Evolutionary conservation across 2,888 invertebrate genomes (phyloP).

Genomic region (Dusona sp.): DNA sequence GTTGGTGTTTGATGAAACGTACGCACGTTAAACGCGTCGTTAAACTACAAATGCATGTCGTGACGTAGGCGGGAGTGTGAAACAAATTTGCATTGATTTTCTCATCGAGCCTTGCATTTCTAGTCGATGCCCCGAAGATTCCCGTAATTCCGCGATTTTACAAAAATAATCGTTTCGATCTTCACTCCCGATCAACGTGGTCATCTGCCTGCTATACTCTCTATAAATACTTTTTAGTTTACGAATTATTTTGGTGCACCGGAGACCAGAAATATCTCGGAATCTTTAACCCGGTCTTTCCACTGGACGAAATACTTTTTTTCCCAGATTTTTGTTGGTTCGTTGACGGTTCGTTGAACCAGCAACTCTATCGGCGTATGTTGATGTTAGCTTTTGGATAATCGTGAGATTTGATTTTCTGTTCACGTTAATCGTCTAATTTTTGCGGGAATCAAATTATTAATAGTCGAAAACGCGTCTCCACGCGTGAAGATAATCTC

Average conservation of each 20-base stretch:
- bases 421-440: neutral
- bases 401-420: neutral
- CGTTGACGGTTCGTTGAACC: constrained; percentile 45
- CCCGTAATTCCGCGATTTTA: constrained; percentile 61
- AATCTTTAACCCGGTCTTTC: constrained; percentile 55
- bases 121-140: constrained; percentile 45
- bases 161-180: constrained; percentile 59
- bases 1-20: constrained; percentile 18
- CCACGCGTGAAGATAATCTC: constrained; percentile 83
- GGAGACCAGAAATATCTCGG: constrained; percentile 63
- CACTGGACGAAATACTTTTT: constrained; percentile 36
- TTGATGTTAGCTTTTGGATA: neutral
- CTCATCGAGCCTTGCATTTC: constrained; percentile 38
- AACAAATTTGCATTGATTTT: constrained; percentile 61
- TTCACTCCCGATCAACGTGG: constrained; percentile 58
- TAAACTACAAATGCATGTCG: constrained; percentile 47
- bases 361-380: neutral
- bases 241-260: constrained; percentile 61
- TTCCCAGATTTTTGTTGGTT: constrained; percentile 31
- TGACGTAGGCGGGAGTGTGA: constrained; percentile 55
- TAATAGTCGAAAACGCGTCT: constrained; percentile 79
- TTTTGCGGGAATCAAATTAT: neutral
- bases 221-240: constrained; percentile 68
- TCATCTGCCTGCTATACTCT: constrained; percentile 60
- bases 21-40: constrained; percentile 35